A percentile compares a stretch with the other conserved stretches of the same genome.
These are phyloP conservation scores for Brachionus manjavacas DNA, from an alignment of 1,140 invertebrate genomes.

Conservation along the genomic window DNA sequence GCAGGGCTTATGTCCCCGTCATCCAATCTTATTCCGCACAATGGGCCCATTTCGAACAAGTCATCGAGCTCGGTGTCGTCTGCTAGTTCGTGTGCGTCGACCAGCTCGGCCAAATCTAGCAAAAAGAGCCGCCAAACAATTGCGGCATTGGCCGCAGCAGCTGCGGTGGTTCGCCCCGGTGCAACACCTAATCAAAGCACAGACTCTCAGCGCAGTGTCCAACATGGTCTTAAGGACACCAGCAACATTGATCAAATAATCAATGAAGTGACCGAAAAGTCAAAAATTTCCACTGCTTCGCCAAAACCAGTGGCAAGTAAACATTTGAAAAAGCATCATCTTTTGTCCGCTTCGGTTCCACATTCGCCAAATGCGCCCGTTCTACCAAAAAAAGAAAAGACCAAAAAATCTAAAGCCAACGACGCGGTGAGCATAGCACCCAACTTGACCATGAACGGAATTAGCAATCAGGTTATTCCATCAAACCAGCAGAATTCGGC, in stretches of 20 bases:
- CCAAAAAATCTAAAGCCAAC: not conserved
- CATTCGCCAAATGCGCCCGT: not conserved
- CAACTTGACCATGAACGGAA: not conserved
- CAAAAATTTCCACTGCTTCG: not conserved
- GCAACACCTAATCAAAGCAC: too few relatives aligned
- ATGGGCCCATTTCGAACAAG: slow-evolving; percentile 5
- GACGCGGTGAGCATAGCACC: not conserved
- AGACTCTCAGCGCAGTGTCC: too few relatives aligned
- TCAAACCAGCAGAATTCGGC: slow-evolving; percentile 14
- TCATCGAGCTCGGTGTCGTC: not conserved
- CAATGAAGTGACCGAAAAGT: slow-evolving; percentile 6
- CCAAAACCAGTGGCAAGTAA: not conserved
- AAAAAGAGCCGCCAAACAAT: slow-evolving; percentile 34
- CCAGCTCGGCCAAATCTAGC: not conserved
- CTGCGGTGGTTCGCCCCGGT: not conserved
- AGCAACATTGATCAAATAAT: slow-evolving; percentile 19
- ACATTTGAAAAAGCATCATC: not conserved
- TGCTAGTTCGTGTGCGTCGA: not conserved
- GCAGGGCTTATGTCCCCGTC: slow-evolving; percentile 4
- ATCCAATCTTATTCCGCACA: not conserved
- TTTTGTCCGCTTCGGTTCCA: not conserved
- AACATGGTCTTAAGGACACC: not conserved
- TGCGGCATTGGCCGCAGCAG: slow-evolving; percentile 20
- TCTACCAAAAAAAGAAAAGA: not conserved
- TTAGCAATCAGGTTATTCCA: not conserved